Conservation (phyloP, 2,797 vertebrate genomes). For the Astyanax mexicanus region DNA sequence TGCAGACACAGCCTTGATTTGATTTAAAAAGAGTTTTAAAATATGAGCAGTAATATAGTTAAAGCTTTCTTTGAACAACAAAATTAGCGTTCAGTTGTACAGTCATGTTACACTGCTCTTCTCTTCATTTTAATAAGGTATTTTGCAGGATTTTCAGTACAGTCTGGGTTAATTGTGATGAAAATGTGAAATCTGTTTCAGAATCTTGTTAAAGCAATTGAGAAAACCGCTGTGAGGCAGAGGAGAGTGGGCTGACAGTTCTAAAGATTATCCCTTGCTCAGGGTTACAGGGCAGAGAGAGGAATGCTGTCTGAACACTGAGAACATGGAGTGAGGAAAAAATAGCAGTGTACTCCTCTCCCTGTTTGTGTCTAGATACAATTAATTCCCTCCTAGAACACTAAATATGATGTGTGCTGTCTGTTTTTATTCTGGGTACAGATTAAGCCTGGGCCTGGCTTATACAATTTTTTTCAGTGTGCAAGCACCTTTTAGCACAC, state of each 20-base stretch:
- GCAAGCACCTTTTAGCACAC: too few relatives aligned
- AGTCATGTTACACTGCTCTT: not conserved
- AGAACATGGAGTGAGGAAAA: not conserved
- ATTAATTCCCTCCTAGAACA: not conserved
- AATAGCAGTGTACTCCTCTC: not conserved
- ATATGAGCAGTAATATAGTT: not conserved
- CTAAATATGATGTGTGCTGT: not conserved
- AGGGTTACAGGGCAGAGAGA: slow-evolving; percentile 10
- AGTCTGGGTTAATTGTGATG: not conserved
- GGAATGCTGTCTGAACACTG: not conserved
- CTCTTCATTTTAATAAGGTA: slow-evolving; percentile 8
- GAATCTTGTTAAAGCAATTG: slow-evolving; percentile 33
- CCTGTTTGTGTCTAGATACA: not conserved
- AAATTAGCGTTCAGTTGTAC: not conserved
- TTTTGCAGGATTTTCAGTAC: not conserved
- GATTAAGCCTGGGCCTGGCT: slow-evolving; percentile 3
- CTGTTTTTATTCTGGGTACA: not conserved
- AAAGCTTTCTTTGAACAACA: not conserved
- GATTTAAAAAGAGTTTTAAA: not conserved
- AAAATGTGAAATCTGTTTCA: slow-evolving; percentile 21
- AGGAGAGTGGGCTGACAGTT: not conserved
- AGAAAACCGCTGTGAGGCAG: slow-evolving; percentile 14
- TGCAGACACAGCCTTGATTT: too few relatives aligned
- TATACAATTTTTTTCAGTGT: not conserved
- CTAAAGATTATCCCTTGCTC: slow-evolving; percentile 14